Conservation (phyloP, 2,113 vertebrate species). For the Eira barbara region DNA sequence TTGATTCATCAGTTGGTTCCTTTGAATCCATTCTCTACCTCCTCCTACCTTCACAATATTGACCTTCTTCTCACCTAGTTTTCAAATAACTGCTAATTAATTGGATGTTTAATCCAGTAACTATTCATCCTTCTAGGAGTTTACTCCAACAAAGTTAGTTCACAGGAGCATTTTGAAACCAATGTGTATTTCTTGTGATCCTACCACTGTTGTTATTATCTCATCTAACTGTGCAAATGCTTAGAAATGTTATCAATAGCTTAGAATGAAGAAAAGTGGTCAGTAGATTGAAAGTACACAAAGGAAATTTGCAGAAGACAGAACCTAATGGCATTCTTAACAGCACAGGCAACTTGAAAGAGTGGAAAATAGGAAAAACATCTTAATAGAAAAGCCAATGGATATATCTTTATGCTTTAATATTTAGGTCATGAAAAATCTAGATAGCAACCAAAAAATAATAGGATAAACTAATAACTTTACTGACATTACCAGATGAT, state of each 20-base stretch:
- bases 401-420: slow-evolving; percentile 6
- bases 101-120: neutral
- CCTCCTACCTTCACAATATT: neutral
- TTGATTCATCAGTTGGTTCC: neutral
- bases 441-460: neutral
- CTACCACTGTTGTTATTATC: neutral
- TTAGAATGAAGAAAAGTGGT: neutral
- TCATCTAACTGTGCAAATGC: neutral
- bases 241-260: neutral
- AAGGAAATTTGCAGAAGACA: neutral
- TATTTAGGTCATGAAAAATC: slow-evolving; percentile 10
- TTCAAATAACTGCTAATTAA: neutral
- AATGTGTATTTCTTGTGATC: neutral
- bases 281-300: neutral
- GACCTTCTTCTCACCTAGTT: neutral
- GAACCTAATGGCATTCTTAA: neutral
- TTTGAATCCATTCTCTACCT: neutral
- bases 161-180: neutral
- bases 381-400: neutral
- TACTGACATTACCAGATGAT: neutral
- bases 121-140: neutral
- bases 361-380: neutral
- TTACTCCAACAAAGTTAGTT: slow-evolving; percentile 10
- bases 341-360: neutral
- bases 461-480: neutral